Conservation (phyloP, 2,113 vertebrate species). For the Oncorhynchus masou region DNA sequence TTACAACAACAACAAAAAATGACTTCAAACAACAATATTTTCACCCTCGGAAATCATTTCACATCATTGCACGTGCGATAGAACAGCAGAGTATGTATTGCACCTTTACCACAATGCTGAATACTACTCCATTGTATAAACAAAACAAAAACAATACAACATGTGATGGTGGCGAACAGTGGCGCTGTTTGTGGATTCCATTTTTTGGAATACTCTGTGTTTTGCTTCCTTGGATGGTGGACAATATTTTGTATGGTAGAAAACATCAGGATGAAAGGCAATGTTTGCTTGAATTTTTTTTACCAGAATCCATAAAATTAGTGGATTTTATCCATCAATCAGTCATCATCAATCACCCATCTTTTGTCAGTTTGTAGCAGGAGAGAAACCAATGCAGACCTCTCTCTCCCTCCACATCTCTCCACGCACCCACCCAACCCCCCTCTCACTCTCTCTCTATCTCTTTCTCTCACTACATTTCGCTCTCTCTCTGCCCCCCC, state of each 20-base stretch:
- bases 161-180: too few species aligned
- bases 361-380: neutral
- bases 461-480: neutral
- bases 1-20: too few species aligned
- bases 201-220: too few species aligned
- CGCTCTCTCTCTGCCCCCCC: neutral
- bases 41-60: too few species aligned
- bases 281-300: neutral
- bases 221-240: too few species aligned
- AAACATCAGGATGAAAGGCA: neutral
- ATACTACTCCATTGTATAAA: too few species aligned
- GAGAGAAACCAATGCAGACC: neutral
- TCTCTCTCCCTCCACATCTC: neutral
- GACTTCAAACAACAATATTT: too few species aligned
- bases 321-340: neutral
- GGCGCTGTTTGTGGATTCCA: too few species aligned
- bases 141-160: too few species aligned
- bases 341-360: slow-evolving; percentile 4
- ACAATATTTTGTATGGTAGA: neutral
- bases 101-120: too few species aligned
- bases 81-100: too few species aligned
- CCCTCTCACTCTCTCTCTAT: neutral
- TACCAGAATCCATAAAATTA: neutral
- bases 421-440: neutral
- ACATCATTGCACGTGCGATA: too few species aligned